Conservation (phyloP, 2,113 vertebrate genomes). For the Triplophysa rosa region DNA sequence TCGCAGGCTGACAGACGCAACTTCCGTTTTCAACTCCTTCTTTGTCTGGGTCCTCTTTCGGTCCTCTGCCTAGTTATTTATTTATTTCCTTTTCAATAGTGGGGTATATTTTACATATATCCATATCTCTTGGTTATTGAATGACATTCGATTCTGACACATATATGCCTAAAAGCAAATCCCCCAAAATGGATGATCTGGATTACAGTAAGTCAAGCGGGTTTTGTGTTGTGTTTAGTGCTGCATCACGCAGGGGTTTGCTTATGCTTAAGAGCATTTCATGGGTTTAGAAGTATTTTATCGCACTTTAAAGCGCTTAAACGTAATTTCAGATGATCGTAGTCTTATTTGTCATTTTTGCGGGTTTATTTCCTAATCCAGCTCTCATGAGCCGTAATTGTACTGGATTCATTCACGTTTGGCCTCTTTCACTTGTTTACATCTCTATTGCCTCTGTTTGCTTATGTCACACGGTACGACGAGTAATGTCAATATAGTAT, state of each 20-base stretch:
- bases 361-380: background rate
- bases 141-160: constrained; percentile 82
- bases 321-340: background rate
- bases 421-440: constrained; percentile 22
- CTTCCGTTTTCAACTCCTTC: constrained; percentile 73
- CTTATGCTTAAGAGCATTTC: background rate
- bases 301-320: background rate
- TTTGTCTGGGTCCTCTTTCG: constrained; percentile 74
- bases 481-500: background rate
- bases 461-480: background rate
- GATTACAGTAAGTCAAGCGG: constrained; percentile 78
- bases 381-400: background rate
- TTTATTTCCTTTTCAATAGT: constrained; percentile 61
- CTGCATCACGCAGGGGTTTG: background rate
- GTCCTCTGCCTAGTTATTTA: constrained; percentile 57
- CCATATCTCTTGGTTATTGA: constrained; percentile 71
- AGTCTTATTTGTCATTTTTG: background rate
- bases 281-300: background rate
- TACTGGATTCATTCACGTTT: constrained; percentile 2
- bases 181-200: constrained; percentile 83
- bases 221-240: constrained; percentile 31
- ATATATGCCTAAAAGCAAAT: constrained; percentile 85
- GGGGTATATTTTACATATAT: constrained; percentile 79
- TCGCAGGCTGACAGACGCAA: constrained; percentile 17
- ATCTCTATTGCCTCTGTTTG: background rate